Evolutionary conservation across 2,113 vertebrate genomes (phyloP), one percentile per base, ranked within the genome.

Genomic region (Pseudorasbora parva): DNA sequence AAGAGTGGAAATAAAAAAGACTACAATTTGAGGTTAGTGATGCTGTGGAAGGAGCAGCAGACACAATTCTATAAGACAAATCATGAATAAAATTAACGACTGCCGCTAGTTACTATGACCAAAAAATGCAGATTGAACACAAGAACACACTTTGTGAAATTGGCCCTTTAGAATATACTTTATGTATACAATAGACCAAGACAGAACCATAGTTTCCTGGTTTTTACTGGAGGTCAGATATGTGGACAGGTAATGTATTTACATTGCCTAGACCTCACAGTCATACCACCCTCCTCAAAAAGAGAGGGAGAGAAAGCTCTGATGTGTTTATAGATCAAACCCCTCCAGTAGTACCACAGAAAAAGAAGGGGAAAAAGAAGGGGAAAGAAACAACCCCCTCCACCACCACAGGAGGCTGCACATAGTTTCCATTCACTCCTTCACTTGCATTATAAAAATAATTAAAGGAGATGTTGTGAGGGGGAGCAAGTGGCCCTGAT

Each of bases 391-490:
- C 21, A 47, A 41, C 17, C 77, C 68, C 78, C 81, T 72, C 80
- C 45, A 86, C 88, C 90, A 89, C 86, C 86, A 82, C 84, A 84
- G 84, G 79, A 89, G 87, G 77, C 87, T 78, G 89, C 89, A 90
- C 92, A 94, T 92, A 92, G 88, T 94, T 94, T 94, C 93, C 93
- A 92, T 89, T 94, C 89, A 87, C 89, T 92, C 71, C 83, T 91
- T 92, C 90, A 90, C 89, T 90, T 66, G 86, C 86, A 88, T 92
- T 93, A 91, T 64, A 92, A 90, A 91, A 93, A 94, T 89, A 93
- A 93, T 92, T 90, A 92, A 91, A 93, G 86, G 74, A 90, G 78
- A 84, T 92, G 91, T 91, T 92, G 77, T 90, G 81, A 87, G 86
- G 84, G 86, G 75, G 81, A 88, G 37, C 51, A 85, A 91, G 88